Evolutionary conservation across 1,140 invertebrate species (phyloP), one percentile per base, ranked within the genome.

Genomic region (Probaryconus sp.): DNA sequence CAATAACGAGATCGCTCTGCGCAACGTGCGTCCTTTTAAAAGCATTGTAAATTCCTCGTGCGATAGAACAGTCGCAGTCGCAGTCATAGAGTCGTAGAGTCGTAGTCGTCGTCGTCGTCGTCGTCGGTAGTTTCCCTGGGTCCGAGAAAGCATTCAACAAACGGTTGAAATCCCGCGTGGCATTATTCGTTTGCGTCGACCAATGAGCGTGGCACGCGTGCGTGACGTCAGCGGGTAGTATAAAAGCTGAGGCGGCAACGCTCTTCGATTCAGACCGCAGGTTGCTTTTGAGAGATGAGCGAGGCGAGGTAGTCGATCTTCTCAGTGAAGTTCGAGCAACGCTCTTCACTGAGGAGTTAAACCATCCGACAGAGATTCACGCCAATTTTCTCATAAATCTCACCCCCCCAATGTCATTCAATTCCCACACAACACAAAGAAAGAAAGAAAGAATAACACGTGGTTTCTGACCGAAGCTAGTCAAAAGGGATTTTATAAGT

Each of bases 191-290:
- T 16, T 40, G 58, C 21, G 35, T 21, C 38, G 31, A 16, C 82
- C 83, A 84, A 84, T 84, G 71, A 70, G 43, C 11, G 21, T 0
- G 37, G 28, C 48, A 48, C 51, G 37, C 73, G 61, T 3, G 3
- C 26, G 70, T 85, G 83, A 82, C 88, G 89, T 89, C 88, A 88
- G 73, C 43, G 40, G 69, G 79, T 21, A 75, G 79, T 90, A 90
- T 90, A 90, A 88, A 89, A 90, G 77, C 81, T 76, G 61, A 70
- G 63, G 21, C 75, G 83, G 81, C 88, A 85, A 85, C 84, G 43
- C 67, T 60, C 70, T 43, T 38, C 37, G 64, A 61, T 65, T 83
- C 81, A 84, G 81, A 83, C 74, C 72, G 70, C 73, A 61, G 68
- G 78, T 79, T 81, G 38, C 74, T 76, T 76, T 77, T 81, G n/a